Conservation (phyloP, 2,888 invertebrate species). For the Trachelus iudaicus region DNA sequence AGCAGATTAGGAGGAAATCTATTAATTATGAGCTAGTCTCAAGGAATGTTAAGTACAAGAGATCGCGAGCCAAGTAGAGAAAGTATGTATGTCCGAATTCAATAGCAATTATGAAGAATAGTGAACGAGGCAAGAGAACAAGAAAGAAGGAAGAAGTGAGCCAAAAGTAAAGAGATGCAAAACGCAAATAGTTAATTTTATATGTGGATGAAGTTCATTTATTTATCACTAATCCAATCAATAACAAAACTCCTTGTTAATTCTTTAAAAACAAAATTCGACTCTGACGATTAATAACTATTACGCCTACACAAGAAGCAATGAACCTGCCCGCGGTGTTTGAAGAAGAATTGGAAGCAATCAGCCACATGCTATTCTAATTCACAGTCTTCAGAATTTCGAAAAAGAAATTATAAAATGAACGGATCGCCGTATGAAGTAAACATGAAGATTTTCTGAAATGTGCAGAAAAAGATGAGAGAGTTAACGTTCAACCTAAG, state of each 20-base stretch:
- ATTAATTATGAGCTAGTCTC: constrained; percentile 53
- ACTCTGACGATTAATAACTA: too few relatives aligned
- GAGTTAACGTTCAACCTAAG: constrained; percentile 10
- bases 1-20: constrained; percentile 29
- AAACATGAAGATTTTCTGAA: neutral
- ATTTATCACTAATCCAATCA: neutral
- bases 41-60: constrained; percentile 58
- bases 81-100: neutral
- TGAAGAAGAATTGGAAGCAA: neutral
- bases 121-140: neutral
- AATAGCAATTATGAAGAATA: neutral
- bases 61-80: constrained; percentile 39
- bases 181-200: neutral
- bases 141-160: neutral
- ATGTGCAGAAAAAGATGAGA: constrained; percentile 16
- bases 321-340: neutral
- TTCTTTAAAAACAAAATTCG: neutral
- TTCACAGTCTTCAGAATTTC: neutral
- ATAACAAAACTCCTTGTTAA: neutral
- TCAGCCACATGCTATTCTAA: neutral
- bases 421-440: neutral
- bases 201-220: neutral
- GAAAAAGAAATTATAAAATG: neutral
- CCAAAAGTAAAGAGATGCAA: neutral
- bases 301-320: too few relatives aligned